phyloP scores from a whole-genome alignment of 1,140 invertebrate species.

The Trachymyrmex septentrionalis region DNA sequence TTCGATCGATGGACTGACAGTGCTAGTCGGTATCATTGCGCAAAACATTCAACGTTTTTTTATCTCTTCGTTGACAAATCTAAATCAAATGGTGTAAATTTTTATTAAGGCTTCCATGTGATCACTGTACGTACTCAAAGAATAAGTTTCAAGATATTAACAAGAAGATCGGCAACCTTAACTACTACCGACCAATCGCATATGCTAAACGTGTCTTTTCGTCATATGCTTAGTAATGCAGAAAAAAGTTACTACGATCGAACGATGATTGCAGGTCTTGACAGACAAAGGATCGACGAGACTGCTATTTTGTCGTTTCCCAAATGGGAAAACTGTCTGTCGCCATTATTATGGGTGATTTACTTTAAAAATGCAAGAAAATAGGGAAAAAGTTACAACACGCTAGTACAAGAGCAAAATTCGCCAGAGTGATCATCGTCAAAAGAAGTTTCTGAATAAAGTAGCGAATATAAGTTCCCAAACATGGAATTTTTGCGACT shows the following conservation, averaged over 20 bases:
- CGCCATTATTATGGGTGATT: conserved; percentile 22
- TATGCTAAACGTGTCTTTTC: conserved; percentile 22
- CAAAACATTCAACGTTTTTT: not conserved
- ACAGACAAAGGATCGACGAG: conserved; percentile 7
- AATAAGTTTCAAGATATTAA: conserved; percentile 43
- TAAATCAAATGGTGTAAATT: not conserved
- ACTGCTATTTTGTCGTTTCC: conserved; percentile 13
- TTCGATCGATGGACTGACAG: conserved; percentile 28
- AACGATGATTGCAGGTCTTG: conserved; percentile 46
- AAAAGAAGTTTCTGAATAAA: conserved; percentile 16
- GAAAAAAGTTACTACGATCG: conserved; percentile 47
- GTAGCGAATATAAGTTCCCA: not conserved
- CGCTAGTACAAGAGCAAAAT: not conserved
- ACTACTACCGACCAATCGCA: conserved; percentile 20
- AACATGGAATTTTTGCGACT: not conserved
- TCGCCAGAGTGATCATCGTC: not conserved
- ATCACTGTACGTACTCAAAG: not conserved
- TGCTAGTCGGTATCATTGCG: conserved; percentile 29
- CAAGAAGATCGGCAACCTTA: conserved; percentile 12
- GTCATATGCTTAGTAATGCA: conserved; percentile 10
- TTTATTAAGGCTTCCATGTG: not conserved
- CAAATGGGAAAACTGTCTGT: not conserved
- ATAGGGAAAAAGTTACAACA: conserved; percentile 5
- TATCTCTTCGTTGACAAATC: not conserved
- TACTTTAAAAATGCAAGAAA: conserved; percentile 62